phyloP scores from a whole-genome alignment of 2,797 vertebrate species.

The Pseudochirops cupreus region DNA sequence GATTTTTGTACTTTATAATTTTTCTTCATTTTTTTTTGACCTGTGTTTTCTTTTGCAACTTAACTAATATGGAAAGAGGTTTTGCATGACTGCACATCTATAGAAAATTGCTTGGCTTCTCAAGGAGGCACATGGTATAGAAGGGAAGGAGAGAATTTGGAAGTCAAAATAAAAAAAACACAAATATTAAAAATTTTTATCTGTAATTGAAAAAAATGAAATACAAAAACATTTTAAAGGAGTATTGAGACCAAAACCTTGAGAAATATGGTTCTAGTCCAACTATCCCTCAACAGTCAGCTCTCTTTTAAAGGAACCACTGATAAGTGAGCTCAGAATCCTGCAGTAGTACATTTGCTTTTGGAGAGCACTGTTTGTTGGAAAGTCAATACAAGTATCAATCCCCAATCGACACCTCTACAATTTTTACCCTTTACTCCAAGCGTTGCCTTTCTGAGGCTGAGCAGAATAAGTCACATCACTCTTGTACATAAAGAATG shows the following conservation, averaged over 20 bases:
- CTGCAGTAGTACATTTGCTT: neutral
- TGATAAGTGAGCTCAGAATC: neutral
- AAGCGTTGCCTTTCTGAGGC: neutral
- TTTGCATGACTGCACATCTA: neutral
- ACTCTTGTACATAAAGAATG: neutral
- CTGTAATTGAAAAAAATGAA: neutral
- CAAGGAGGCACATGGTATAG: neutral
- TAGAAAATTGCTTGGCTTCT: neutral
- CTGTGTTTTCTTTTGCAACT: neutral
- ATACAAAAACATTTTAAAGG: neutral
- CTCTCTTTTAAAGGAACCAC: neutral
- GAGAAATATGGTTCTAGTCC: neutral
- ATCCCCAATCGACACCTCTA: neutral
- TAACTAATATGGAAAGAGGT: neutral
- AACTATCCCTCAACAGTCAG: neutral
- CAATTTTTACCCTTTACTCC: neutral
- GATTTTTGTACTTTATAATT: neutral
- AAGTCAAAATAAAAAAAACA: neutral
- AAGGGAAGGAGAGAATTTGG: neutral
- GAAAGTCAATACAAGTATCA: neutral
- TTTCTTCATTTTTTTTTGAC: neutral
- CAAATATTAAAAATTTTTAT: neutral
- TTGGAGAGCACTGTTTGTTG: neutral
- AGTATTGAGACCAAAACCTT: neutral
- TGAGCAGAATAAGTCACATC: neutral